phyloP scores from a whole-genome alignment of 2,113 vertebrate genomes.

The Saguinus midas region DNA sequence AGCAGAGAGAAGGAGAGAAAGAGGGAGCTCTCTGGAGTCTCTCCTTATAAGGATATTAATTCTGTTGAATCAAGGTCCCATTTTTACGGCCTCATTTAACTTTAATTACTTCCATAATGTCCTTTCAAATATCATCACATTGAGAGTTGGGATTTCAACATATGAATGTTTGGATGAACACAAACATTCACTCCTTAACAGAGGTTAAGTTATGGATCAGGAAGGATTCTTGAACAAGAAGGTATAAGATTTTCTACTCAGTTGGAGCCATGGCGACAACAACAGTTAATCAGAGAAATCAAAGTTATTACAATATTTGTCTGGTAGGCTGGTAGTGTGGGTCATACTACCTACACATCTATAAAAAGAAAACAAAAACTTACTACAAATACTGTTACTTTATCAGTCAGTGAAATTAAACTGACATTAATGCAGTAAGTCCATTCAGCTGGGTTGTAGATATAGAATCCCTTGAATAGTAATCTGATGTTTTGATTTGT shows the following conservation, averaged over 20 bases:
- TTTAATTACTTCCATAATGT: neutral
- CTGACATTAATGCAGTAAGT: neutral
- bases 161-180: neutral
- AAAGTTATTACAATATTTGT: neutral
- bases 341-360: neutral
- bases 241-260: neutral
- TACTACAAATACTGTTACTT: neutral
- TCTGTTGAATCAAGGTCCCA: neutral
- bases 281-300: neutral
- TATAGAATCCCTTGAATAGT: neutral
- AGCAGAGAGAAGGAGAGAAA: too few species aligned
- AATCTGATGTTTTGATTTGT: neutral
- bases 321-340: neutral
- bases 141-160: neutral
- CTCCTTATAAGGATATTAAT: neutral
- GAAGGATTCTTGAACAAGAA: neutral
- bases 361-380: neutral
- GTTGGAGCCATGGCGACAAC: neutral
- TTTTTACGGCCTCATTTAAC: neutral
- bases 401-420: neutral
- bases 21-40: neutral
- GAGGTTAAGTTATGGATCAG: neutral
- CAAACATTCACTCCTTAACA: neutral
- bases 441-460: neutral
- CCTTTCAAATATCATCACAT: neutral